phyloP scores from a whole-genome alignment of 2,113 vertebrate species.

The Hiodon alosoides region DNA sequence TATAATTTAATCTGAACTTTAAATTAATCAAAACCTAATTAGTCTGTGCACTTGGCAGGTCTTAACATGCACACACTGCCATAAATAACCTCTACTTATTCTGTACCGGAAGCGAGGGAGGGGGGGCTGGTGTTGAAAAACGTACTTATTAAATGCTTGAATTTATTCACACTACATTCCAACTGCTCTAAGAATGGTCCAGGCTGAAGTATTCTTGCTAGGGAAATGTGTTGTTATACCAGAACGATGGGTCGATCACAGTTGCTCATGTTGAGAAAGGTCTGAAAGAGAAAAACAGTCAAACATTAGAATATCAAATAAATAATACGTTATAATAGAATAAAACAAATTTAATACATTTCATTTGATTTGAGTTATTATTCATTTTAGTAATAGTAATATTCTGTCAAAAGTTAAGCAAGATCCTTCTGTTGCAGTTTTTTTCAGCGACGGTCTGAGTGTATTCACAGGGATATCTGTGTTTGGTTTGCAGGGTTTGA shows the following conservation, averaged over 20 bases:
- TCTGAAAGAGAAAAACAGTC: not conserved
- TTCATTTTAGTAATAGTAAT: not conserved
- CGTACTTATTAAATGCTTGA: too few relatives aligned
- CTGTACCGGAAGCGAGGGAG: too few relatives aligned
- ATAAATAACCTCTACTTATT: not conserved
- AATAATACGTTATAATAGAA: too few relatives aligned
- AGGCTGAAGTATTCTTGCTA: not conserved
- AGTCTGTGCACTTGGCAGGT: conserved; percentile 1
- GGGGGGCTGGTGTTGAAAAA: too few relatives aligned
- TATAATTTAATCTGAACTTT: too few relatives aligned
- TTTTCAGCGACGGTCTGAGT: not conserved
- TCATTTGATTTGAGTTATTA: too few relatives aligned
- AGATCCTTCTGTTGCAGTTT: not conserved
- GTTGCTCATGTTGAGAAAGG: not conserved
- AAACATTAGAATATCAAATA: too few relatives aligned
- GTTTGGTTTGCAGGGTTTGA: conserved; percentile 5
- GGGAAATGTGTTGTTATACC: not conserved
- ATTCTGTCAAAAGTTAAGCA: not conserved
- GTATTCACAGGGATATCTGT: not conserved
- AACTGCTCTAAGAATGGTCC: not conserved
- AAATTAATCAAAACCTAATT: too few relatives aligned
- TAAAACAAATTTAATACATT: too few relatives aligned
- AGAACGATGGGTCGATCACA: conserved; percentile 1
- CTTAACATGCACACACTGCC: not conserved
- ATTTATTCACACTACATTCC: not conserved